Conservation (phyloP, 2,888 invertebrate genomes). For the Pristionchus exspectatus region DNA sequence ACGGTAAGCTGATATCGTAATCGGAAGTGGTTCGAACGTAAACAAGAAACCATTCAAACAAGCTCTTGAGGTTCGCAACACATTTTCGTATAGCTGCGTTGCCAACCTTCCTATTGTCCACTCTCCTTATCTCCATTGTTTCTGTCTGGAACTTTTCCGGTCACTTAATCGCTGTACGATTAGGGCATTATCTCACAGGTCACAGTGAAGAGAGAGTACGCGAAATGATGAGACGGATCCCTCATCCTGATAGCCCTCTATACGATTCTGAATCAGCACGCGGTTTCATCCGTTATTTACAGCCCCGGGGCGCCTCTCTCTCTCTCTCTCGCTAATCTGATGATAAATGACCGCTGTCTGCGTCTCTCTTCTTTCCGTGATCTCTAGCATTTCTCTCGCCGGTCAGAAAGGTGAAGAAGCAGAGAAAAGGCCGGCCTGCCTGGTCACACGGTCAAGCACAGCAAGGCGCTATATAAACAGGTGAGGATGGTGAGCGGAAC, state of each 20-base stretch:
- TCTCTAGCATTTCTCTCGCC: not conserved
- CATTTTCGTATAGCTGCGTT: conserved; percentile 2
- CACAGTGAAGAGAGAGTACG: too few relatives aligned
- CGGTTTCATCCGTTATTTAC: conserved; percentile 29
- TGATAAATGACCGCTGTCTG: not conserved
- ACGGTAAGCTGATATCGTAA: not conserved
- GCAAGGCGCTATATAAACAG: conserved; percentile 10
- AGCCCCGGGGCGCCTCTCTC: not conserved
- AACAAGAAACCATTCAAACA: not conserved
- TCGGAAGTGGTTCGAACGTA: not conserved
- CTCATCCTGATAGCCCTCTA: too few relatives aligned
- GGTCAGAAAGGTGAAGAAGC: not conserved
- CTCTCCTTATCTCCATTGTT: conserved; percentile 8
- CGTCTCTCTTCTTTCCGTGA: not conserved
- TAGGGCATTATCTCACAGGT: too few relatives aligned
- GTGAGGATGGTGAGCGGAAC: not conserved
- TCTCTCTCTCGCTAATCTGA: not conserved
- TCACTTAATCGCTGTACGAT: conserved; percentile 15
- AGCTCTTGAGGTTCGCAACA: not conserved
- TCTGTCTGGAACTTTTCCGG: conserved; percentile 24
- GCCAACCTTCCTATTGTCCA: not conserved
- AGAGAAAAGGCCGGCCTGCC: not conserved
- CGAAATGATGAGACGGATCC: too few relatives aligned
- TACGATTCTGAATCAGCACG: conserved; percentile 11
- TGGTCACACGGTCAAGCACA: conserved; percentile 28